Conservation (phyloP, 2,888 invertebrate species). For the Drosophila mimetica region DNA sequence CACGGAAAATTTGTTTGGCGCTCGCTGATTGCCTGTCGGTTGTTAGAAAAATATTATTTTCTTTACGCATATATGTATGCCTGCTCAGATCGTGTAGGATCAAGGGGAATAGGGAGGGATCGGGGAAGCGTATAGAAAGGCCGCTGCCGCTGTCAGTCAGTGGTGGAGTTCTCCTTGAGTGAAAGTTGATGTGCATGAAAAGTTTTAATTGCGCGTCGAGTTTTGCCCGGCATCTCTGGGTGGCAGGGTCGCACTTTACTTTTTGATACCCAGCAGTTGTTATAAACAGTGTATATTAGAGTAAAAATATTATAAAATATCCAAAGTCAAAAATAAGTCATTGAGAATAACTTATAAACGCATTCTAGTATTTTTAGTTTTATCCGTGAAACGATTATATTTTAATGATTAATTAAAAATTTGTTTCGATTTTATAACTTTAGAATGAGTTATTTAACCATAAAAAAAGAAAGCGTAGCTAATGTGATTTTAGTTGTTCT, state of each 20-base stretch:
- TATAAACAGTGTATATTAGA: neutral
- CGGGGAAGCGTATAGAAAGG: slow-evolving; percentile 29
- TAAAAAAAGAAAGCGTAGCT: too few relatives aligned
- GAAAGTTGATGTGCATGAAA: slow-evolving; percentile 79
- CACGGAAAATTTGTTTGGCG: slow-evolving; percentile 57
- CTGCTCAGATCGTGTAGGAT: neutral
- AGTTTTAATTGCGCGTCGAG: slow-evolving; percentile 78
- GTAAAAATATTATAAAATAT: neutral
- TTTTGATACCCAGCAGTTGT: slow-evolving; percentile 6
- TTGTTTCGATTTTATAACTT: too few relatives aligned
- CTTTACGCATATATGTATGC: slow-evolving; percentile 54
- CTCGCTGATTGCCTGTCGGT: slow-evolving; percentile 73
- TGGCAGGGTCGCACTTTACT: slow-evolving; percentile 46
- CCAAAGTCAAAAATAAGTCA: too few relatives aligned
- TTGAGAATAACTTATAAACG: too few relatives aligned
- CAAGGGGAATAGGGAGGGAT: slow-evolving; percentile 11
- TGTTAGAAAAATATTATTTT: slow-evolving; percentile 79
- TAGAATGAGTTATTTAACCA: too few relatives aligned
- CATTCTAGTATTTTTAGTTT: too few relatives aligned
- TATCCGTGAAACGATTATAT: too few relatives aligned
- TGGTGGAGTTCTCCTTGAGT: slow-evolving; percentile 63
- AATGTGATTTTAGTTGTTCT: too few relatives aligned
- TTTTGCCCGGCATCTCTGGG: slow-evolving; percentile 46
- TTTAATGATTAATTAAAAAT: too few relatives aligned
- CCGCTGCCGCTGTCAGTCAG: slow-evolving; percentile 70